These are phyloP conservation scores for Sepioteuthis lessoniana DNA, from an alignment of 2,888 invertebrate species.

Conservation along the genomic window DNA sequence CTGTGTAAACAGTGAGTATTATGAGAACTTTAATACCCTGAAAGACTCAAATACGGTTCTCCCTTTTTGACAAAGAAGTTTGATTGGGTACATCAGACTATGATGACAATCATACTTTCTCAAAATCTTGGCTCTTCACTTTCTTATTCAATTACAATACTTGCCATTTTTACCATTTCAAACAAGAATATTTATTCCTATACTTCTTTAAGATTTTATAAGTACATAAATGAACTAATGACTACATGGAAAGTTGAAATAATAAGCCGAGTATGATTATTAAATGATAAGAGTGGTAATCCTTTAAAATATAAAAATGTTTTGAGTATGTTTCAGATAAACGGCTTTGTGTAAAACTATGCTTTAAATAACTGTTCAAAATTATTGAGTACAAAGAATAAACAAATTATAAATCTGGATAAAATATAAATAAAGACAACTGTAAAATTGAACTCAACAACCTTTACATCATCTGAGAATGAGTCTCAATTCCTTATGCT, in stretches of 20 bases:
- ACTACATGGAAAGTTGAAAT: background rate
- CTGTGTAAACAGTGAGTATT: background rate
- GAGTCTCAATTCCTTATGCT: background rate
- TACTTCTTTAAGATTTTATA: background rate
- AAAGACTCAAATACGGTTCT: background rate
- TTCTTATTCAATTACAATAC: background rate
- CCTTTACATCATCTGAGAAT: no score
- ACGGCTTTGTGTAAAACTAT: no score
- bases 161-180: background rate
- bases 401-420: no score
- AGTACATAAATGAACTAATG: background rate
- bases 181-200: no score
- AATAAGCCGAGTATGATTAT: no score
- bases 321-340: no score
- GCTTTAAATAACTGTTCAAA: no score
- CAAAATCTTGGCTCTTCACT: background rate
- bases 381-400: no score
- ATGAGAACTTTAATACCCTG: background rate
- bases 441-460: no score
- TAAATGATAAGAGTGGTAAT: no score
- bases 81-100: background rate
- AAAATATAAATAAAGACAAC: no score
- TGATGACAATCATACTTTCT: background rate
- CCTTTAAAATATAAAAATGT: no score
- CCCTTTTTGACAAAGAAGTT: background rate